These are phyloP conservation scores for Trididemnum clinides DNA, from an alignment of 23 tunicate genomes.

Conservation along the genomic window DNA sequence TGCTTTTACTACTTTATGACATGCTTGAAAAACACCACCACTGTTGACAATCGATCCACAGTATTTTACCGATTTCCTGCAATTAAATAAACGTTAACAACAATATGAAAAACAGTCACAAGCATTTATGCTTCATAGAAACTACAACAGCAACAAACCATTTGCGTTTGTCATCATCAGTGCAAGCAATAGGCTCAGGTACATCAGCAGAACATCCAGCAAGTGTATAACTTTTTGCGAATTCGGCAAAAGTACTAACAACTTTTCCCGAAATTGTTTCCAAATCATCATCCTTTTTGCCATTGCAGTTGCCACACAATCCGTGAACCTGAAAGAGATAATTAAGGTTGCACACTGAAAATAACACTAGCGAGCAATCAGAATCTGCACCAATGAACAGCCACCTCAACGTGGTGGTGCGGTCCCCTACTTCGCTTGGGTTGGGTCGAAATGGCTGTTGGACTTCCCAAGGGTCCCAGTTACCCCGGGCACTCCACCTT, in stretches of 20 bases:
- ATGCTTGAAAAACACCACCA: conserved; percentile 48
- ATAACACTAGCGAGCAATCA: too few species aligned
- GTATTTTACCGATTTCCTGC: conserved; percentile 40
- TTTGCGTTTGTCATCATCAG: conserved; percentile 27
- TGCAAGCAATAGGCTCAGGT: conserved; percentile 40
- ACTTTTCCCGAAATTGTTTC: conserved; percentile 33
- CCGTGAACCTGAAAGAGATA: conserved; percentile 72
- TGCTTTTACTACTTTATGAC: conserved; percentile 36
- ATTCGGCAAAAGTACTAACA: conserved; percentile 21
- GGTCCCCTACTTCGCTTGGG: too few species aligned
- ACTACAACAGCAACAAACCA: conserved; percentile 33
- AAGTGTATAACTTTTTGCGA: conserved; percentile 53
- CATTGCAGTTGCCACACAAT: conserved; percentile 83
- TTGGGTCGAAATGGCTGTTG: too few species aligned
- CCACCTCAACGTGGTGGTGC: too few species aligned
- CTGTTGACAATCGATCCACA: conserved; percentile 50
- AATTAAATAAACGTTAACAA: neutral
- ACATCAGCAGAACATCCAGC: conserved; percentile 22
- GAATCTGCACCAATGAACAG: too few species aligned
- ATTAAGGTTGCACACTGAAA: too few species aligned
- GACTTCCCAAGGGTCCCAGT: too few species aligned
- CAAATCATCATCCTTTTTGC: conserved; percentile 62
- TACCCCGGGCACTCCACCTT: too few species aligned
- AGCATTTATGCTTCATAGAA: neutral
- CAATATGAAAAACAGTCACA: neutral